Base-by-base conservation (phyloP, 2,113 vertebrate species). In the Eublepharis macularius region DNA sequence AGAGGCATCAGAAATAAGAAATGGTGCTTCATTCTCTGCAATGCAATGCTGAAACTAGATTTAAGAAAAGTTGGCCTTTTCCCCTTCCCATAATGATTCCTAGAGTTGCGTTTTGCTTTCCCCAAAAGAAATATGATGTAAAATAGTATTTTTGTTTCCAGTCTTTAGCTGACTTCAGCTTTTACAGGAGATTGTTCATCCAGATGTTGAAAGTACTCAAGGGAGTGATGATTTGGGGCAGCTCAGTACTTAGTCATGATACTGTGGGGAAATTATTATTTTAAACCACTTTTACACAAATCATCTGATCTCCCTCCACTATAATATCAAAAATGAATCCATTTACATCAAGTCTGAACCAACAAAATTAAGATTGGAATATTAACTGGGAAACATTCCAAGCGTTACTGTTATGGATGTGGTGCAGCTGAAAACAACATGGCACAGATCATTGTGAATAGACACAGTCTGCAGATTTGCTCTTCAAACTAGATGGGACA, bases 81-180 rank as follows among this genome's bases (percentile, higher is more conserved):
- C 66, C 74, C 82, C 78, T 70, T 88, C 77, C 65, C 88, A 81
- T 66, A 87, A n/a, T 87, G 16, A 36, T 90, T 93, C 63, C 76
- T 82, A 73, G 75, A 24, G 39, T 72, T 75, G 76, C 80, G 65
- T 86, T 82, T 93, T 92, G 77, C 75, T 90, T 88, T 84, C 34
- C 74, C 41, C 87, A 77, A 85, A 77, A 81, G 80, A 81, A 77
- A 29, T 36, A 65, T 5, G 2, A 36, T 80, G 16, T 60, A 76
- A 90, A 91, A 3, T 21, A 83, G 39, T 85, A 77, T 84, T 91
- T 92, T 89, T 76, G 76, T 78, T 75, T 43, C 65, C 1, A 1
- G 70, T 4, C 70, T 92, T 93, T 90, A 0, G 24, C 89, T 88
- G 83, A 91, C 76, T 90, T 91, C 49, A 89, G 80, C 73, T 87